Evolutionary conservation across 1,140 invertebrate genomes (phyloP).

Genomic region (Brachionus calyciflorus): DNA sequence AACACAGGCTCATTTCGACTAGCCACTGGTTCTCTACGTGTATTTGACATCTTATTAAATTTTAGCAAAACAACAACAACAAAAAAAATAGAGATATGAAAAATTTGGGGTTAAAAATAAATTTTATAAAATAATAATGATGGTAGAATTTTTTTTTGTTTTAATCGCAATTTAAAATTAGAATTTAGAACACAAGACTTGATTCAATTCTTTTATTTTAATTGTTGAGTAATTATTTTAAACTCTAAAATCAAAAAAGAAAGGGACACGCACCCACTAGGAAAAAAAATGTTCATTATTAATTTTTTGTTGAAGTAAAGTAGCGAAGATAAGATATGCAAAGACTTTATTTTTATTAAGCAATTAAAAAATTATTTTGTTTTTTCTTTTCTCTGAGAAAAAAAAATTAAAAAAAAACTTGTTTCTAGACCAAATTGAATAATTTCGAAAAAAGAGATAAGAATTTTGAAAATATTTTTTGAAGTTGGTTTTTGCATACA

Average conservation of each 20-base stretch:
- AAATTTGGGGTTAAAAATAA: neutral
- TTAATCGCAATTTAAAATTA: neutral
- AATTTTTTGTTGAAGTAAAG: too few species aligned
- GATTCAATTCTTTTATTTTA: too few species aligned
- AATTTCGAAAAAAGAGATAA: neutral
- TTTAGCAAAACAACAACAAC: neutral
- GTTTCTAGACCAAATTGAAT: neutral
- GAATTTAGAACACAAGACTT: neutral
- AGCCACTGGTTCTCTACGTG: neutral
- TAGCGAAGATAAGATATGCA: too few species aligned
- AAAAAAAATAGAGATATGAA: too few species aligned
- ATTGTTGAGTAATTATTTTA: too few species aligned
- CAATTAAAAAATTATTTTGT: constrained; percentile 29
- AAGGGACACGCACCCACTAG: constrained; percentile 18
- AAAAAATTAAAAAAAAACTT: too few species aligned
- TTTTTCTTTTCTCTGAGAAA: neutral
- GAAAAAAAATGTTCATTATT: too few species aligned
- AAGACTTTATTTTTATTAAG: too few species aligned
- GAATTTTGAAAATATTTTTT: neutral
- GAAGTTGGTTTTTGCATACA: neutral
- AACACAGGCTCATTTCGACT: neutral
- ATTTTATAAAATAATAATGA: too few species aligned
- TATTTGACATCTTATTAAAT: neutral
- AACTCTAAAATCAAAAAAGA: neutral
- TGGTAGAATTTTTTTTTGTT: neutral